phyloP scores from a whole-genome alignment of 2,113 vertebrate species.

The Himantopus leucocephalus region DNA sequence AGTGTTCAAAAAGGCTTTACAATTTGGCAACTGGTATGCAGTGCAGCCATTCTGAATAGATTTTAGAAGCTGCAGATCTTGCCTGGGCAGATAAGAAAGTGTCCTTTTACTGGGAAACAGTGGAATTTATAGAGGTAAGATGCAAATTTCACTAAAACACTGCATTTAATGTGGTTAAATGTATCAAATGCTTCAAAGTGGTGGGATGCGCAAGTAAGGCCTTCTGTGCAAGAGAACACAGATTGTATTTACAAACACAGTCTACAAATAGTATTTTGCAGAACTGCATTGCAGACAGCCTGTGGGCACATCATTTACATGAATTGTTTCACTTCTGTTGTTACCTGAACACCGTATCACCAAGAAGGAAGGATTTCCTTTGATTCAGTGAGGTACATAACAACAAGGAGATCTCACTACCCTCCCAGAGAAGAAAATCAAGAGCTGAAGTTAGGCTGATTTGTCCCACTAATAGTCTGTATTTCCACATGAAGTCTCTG shows the following conservation, averaged over 20 bases:
- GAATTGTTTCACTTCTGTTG: not conserved
- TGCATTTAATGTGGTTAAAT: not conserved
- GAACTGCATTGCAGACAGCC: not conserved
- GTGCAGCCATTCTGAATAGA: not conserved
- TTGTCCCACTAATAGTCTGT: not conserved
- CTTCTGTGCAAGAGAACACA: not conserved
- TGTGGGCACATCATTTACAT: fast-evolving
- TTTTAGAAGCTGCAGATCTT: not conserved
- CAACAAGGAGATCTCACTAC: not conserved
- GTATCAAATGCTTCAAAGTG: not conserved
- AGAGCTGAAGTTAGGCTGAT: not conserved
- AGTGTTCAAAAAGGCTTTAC: not conserved
- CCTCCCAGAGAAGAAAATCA: not conserved
- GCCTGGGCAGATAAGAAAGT: not conserved
- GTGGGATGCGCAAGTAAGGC: not conserved
- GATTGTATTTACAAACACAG: not conserved
- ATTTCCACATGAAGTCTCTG: not conserved
- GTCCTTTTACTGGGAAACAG: not conserved
- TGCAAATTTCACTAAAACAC: not conserved
- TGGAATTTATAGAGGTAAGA: not conserved
- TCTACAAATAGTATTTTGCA: not conserved
- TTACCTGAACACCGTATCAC: fast-evolving
- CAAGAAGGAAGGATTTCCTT: not conserved
- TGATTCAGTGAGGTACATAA: not conserved
- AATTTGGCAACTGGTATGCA: not conserved